Evolutionary conservation across 2,888 invertebrate species (phyloP).

Genomic region (Ormyrus labotus): DNA sequence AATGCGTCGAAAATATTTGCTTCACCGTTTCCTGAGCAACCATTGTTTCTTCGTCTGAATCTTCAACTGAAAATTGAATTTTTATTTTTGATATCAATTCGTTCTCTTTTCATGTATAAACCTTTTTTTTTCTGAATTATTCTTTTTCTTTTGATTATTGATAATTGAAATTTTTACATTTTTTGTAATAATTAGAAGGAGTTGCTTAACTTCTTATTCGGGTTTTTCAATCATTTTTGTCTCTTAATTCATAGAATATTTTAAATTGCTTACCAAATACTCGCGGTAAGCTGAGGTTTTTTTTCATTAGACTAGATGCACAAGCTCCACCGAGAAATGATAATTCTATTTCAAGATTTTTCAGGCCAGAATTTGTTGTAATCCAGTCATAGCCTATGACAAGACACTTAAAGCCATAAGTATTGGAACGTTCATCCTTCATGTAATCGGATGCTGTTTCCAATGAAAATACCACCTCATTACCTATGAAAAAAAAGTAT

Average conservation of each 20-base stretch:
- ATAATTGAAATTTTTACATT: background rate
- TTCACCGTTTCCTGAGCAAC: conserved; percentile 81
- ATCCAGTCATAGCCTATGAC: conserved; percentile 90
- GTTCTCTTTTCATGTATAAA: background rate
- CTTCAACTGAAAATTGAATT: conserved; percentile 73
- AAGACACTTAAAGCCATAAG: conserved; percentile 88
- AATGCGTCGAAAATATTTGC: conserved; percentile 79
- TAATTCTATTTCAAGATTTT: conserved; percentile 91
- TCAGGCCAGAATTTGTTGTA: conserved; percentile 78
- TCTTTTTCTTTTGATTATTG: background rate
- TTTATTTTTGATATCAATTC: too few species aligned
- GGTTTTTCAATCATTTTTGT: too few species aligned
- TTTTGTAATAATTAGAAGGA: background rate
- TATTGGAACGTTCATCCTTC: conserved; percentile 89
- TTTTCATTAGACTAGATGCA: conserved; percentile 91
- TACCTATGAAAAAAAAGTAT: conserved; percentile 78
- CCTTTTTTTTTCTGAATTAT: background rate
- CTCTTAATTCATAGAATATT: too few species aligned
- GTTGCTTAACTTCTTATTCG: too few species aligned
- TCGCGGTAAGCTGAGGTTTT: conserved; percentile 83
- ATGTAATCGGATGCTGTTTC: conserved; percentile 97
- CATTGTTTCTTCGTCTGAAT: conserved; percentile 85
- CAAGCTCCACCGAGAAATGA: conserved; percentile 94
- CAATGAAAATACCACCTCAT: conserved; percentile 95
- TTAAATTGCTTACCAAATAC: conserved; percentile 76